Conservation (phyloP, 2,888 invertebrate genomes). For the Rotaria macrura region DNA sequence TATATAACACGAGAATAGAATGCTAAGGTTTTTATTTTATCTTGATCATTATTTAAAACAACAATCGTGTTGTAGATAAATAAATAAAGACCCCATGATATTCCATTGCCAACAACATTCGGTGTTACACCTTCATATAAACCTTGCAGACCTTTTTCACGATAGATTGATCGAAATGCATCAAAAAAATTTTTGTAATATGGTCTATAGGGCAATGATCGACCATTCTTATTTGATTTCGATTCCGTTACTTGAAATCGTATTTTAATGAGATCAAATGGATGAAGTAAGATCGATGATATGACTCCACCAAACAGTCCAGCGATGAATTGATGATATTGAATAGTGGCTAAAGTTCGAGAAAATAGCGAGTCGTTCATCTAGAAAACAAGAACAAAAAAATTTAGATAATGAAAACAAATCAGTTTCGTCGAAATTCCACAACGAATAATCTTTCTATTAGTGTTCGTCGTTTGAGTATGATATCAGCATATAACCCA, state of each 20-base stretch:
- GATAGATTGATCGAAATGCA: slow-evolving; percentile 58
- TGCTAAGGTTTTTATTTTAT: slow-evolving; percentile 13
- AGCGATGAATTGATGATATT: slow-evolving; percentile 61
- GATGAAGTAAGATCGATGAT: slow-evolving; percentile 83
- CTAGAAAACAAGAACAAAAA: not conserved
- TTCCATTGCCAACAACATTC: slow-evolving; percentile 88
- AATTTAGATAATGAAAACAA: not conserved
- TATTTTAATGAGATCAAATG: slow-evolving; percentile 91
- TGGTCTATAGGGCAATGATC: slow-evolving; percentile 62
- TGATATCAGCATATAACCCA: slow-evolving; percentile 57
- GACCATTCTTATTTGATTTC: slow-evolving; percentile 22
- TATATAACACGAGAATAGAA: slow-evolving; percentile 24
- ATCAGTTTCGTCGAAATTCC: slow-evolving; percentile 54
- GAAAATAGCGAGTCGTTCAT: not conserved
- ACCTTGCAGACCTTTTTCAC: slow-evolving; percentile 72
- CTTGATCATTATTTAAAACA: slow-evolving; percentile 5
- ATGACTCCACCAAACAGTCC: slow-evolving; percentile 91
- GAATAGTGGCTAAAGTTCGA: not conserved
- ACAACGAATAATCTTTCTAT: slow-evolving; percentile 76
- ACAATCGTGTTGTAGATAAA: slow-evolving; percentile 67
- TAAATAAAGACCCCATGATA: slow-evolving; percentile 97
- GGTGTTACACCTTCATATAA: slow-evolving; percentile 91
- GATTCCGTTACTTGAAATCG: slow-evolving; percentile 72
- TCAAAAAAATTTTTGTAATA: slow-evolving; percentile 61
- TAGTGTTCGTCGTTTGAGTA: slow-evolving; percentile 66